A percentile compares a stretch with the other conserved stretches of the same genome.
Conservation (phyloP, 2,797 vertebrate species). For the Sylvia borin region DNA sequence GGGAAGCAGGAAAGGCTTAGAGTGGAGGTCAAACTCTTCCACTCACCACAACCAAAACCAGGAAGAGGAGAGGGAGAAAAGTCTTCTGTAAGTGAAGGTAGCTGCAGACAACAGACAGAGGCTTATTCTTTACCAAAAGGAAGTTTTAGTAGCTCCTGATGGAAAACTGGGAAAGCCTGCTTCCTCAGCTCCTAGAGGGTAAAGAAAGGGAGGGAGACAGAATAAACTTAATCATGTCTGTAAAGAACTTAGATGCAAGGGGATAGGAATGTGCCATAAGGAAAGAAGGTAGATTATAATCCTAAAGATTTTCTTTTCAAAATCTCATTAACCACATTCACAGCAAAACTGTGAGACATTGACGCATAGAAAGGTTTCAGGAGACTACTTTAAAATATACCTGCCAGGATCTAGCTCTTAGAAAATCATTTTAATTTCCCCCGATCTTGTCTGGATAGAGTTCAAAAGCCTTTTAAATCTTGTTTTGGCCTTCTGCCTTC, state of each 20-base stretch:
- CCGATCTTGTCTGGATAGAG: conserved; percentile 26
- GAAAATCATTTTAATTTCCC: conserved; percentile 41
- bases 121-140: background rate
- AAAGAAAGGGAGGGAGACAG: background rate
- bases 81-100: background rate
- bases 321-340: conserved; percentile 12
- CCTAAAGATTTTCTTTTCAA: conserved; percentile 13
- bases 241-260: background rate
- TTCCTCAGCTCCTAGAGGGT: background rate
- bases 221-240: background rate
- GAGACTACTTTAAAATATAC: conserved; percentile 30
- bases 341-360: background rate
- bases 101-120: background rate
- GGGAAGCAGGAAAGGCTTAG: background rate
- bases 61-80: background rate
- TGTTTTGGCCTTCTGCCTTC: conserved; percentile 52
- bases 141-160: background rate
- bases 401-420: background rate
- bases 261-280: background rate
- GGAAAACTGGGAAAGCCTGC: background rate
- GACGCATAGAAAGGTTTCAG: conserved; percentile 1
- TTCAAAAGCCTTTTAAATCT: conserved; percentile 59
- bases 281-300: conserved; percentile 7
- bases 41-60: background rate
- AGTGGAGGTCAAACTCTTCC: background rate